Percentiles rank a stretch among this genome's conserved stretches.
Evolutionary conservation across 2,797 vertebrate species (phyloP).

Genomic region (Emys orbicularis): DNA sequence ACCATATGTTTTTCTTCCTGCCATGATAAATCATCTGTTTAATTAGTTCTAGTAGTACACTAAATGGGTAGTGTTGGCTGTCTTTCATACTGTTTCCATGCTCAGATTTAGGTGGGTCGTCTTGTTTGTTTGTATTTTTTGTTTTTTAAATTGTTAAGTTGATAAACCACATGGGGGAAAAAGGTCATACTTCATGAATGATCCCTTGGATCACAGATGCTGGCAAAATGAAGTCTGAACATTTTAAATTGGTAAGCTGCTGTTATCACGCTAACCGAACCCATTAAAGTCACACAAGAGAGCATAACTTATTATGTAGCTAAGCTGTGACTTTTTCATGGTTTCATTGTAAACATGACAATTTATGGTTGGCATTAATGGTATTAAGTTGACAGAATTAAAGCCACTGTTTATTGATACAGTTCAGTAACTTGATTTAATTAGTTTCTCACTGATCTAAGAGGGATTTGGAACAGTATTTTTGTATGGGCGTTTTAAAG

Average conservation of each 20-base stretch:
- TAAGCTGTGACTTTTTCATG: conserved; percentile 66
- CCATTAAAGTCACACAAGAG: conserved; percentile 60
- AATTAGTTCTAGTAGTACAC: conserved; percentile 14
- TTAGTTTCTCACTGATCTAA: conserved; percentile 63
- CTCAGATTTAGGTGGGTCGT: background rate
- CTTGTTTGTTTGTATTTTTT: background rate
- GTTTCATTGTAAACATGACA: conserved; percentile 65
- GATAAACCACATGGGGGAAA: conserved; percentile 28
- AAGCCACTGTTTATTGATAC: conserved; percentile 65
- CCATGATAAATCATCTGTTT: conserved; percentile 25
- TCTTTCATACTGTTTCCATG: conserved; percentile 5
- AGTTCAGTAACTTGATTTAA: conserved; percentile 74
- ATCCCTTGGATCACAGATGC: conserved; percentile 56
- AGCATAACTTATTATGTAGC: conserved; percentile 48
- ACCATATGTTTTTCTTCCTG: conserved; percentile 4
- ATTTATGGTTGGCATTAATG: conserved; percentile 70
- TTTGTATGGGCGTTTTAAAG: conserved; percentile 16
- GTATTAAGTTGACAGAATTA: conserved; percentile 74
- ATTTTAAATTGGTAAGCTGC: conserved; percentile 60
- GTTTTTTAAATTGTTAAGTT: background rate
- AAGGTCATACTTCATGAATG: conserved; percentile 60
- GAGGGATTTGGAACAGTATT: conserved; percentile 54
- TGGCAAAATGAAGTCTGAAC: conserved; percentile 58
- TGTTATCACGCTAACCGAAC: conserved; percentile 40
- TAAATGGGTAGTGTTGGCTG: background rate